Base-by-base conservation (phyloP, 2,797 vertebrate genomes). In the Oceanodroma leucorhoa region DNA sequence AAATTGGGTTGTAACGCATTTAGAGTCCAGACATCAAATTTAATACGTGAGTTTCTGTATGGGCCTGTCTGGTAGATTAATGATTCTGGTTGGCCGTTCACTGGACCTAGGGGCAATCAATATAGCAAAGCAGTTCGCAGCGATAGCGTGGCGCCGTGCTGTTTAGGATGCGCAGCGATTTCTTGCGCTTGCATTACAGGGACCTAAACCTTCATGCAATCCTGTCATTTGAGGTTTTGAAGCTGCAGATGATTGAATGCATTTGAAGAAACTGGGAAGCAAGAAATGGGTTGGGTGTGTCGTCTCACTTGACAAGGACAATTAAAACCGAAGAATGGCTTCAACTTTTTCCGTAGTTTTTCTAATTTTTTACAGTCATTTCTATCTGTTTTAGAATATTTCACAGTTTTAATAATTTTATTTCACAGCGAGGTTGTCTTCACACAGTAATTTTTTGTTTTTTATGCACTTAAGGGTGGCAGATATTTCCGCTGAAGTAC, bases 171-270 rank as follows among this genome's bases (percentile, higher is more conserved):
- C 98, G 95, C 98, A 95, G 98, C 98, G 98, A 98, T 94, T 97
- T 99, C 97, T 98, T 98, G 99, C 99, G 99, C 99, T 97, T 95
- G 99, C 99, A 98, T 99, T 99, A 99, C 99, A 99, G 99, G 99
- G 99, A 99, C 99, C 98, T 98, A 98, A 98, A 98, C 98, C 98
- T 98, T 98, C 98, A 96, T 98, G 95, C 98, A 98, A 95, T 98
- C 97, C 98, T 98, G 96, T 97, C 98, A 99, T 99, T 98, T 97
- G 97, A 99, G 99, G 99, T 99, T 99, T 99, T 14, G 87, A 78
- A 54, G 94, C 95, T 97, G 92, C 54, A 69, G 61, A 9, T 50
- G 51, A 58, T 48, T 22, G 5, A 54, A 24, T 13, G 9, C 32
- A 2, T 38, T 54, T 29, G 32, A 75, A 62, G 65, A 58, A 79